phyloP scores from a whole-genome alignment of 2,797 vertebrate genomes.

The Onychomys arenicola region DNA sequence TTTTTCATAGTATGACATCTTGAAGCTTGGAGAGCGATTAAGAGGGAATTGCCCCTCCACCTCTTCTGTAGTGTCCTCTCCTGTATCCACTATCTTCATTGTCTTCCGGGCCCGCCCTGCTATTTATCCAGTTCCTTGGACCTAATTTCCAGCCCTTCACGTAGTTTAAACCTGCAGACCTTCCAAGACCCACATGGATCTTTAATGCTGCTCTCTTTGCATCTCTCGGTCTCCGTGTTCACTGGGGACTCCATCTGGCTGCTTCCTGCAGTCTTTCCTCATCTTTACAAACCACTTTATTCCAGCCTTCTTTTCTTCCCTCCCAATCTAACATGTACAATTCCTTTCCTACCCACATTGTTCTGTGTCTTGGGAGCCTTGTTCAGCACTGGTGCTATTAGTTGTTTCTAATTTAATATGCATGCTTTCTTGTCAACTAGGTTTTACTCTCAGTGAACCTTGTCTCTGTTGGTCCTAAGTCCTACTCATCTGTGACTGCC shows the following conservation, averaged over 20 bases:
- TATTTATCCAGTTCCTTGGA: neutral
- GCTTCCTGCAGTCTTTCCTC: neutral
- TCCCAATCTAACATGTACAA: neutral
- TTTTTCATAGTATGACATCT: neutral
- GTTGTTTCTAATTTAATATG: neutral
- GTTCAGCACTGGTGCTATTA: neutral
- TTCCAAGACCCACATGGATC: neutral
- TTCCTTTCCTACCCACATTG: neutral
- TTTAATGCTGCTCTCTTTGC: neutral
- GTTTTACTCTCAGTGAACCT: neutral
- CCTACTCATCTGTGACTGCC: neutral
- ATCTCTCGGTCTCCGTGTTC: conserved; percentile 1
- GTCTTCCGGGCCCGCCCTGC: neutral
- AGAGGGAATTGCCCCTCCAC: neutral
- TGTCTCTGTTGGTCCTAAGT: neutral
- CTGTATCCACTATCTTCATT: neutral
- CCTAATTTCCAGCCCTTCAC: neutral
- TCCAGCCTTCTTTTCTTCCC: neutral
- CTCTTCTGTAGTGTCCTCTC: neutral
- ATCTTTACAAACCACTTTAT: conserved; percentile 4
- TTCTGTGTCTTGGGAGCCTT: neutral
- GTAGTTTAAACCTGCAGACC: neutral
- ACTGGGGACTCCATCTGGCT: neutral
- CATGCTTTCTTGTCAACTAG: neutral
- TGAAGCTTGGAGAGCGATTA: neutral